Evolutionary conservation across 2,888 invertebrate species (phyloP).

Genomic region (Orthonevra nobilis): DNA sequence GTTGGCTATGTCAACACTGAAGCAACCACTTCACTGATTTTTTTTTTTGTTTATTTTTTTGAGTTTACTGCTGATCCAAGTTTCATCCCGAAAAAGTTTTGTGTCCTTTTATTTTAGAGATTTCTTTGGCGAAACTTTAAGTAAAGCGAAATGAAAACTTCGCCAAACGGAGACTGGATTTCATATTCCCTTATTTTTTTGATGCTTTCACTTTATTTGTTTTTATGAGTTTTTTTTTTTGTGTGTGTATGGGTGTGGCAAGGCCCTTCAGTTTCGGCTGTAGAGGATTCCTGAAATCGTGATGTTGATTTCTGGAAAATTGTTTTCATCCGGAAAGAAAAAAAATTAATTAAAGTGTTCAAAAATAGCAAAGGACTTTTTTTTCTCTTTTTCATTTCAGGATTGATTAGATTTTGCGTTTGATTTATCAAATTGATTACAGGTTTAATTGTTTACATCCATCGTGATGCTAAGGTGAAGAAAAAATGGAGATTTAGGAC

Average conservation of each 20-base stretch:
- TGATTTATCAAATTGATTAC: too few relatives aligned
- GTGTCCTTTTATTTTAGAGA: slow-evolving; percentile 8
- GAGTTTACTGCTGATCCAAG: slow-evolving; percentile 40
- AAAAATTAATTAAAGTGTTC: slow-evolving; percentile 30
- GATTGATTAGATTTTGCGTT: too few relatives aligned
- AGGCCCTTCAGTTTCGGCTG: neutral
- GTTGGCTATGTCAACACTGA: slow-evolving; percentile 52
- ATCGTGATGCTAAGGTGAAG: too few relatives aligned
- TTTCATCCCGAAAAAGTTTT: neutral
- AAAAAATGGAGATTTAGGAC: too few relatives aligned
- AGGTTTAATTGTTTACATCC: too few relatives aligned
- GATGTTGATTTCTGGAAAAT: neutral
- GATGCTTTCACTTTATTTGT: slow-evolving; percentile 2
- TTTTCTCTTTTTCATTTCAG: too few relatives aligned
- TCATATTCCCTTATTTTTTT: neutral
- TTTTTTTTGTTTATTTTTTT: too few relatives aligned
- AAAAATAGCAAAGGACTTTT: too few relatives aligned
- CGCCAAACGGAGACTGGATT: neutral
- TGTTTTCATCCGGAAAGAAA: slow-evolving; percentile 12
- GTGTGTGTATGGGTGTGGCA: too few relatives aligned
- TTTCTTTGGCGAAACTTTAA: slow-evolving; percentile 15
- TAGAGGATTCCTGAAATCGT: slow-evolving; percentile 22
- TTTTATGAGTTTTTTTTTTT: too few relatives aligned
- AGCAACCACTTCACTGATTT: slow-evolving; percentile 54
- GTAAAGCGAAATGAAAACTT: neutral